Percentiles rank a stretch among this genome's conserved stretches.
Conservation (phyloP, 2,888 invertebrate species). For the Plemyria rubiginata region DNA sequence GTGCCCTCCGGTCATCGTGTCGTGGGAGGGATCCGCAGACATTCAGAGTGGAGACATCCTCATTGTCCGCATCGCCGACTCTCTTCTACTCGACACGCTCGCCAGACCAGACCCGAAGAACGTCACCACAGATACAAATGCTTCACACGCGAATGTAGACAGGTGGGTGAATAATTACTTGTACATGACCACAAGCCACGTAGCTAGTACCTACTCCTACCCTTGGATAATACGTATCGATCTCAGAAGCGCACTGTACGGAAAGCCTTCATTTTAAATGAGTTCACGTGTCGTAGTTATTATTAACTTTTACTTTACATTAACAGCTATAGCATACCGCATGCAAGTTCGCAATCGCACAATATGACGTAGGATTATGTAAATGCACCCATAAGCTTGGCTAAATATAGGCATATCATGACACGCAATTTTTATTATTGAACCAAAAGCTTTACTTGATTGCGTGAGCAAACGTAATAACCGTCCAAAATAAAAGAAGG, state of each 20-base stretch:
- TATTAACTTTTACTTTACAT: too few species aligned
- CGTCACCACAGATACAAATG: constrained; percentile 57
- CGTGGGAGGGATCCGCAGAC: constrained; percentile 88
- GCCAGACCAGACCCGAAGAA: constrained; percentile 58
- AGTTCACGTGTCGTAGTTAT: background rate
- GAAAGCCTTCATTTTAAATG: constrained; percentile 16
- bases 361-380: background rate
- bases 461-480: constrained; percentile 40
- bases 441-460: constrained; percentile 31
- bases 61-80: constrained; percentile 88
- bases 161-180: constrained; percentile 57
- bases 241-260: constrained; percentile 30
- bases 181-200: constrained; percentile 6
- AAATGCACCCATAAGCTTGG: constrained; percentile 3
- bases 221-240: constrained; percentile 34
- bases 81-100: constrained; percentile 76
- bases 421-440: constrained; percentile 34
- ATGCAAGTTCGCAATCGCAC: background rate
- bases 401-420: constrained; percentile 14
- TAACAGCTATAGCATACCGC: background rate
- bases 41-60: constrained; percentile 90
- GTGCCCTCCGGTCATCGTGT: constrained; percentile 85
- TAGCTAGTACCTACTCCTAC: background rate
- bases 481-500: constrained; percentile 36
- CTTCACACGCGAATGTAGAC: constrained; percentile 58